Percentiles rank a stretch among this genome's conserved stretches.
Evolutionary conservation across 2,113 vertebrate genomes (phyloP).

Genomic region (Pomatorhinus ruficollis): DNA sequence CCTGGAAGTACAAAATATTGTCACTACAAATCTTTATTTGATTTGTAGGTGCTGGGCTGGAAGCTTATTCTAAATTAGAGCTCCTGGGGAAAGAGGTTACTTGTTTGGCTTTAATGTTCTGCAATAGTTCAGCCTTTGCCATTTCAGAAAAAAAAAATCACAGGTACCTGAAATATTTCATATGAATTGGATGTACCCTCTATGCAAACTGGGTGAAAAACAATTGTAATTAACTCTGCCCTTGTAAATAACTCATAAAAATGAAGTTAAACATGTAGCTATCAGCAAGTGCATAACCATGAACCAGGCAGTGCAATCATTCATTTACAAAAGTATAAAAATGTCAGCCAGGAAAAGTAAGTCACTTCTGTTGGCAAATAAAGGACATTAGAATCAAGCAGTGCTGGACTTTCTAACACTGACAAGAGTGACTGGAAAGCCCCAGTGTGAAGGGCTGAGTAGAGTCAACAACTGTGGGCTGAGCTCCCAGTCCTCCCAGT

Average conservation of each 20-base stretch:
- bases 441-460: not conserved
- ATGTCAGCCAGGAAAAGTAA: not conserved
- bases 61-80: not conserved
- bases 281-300: not conserved
- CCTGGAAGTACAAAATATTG: not conserved
- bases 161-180: not conserved
- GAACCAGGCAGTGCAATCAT: not conserved
- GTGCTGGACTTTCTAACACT: not conserved
- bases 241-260: constrained; percentile 1
- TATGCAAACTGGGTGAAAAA: not conserved
- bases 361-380: not conserved
- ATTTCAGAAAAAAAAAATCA: not conserved
- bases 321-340: not conserved
- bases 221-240: not conserved
- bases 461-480: not conserved
- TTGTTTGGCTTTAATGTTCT: not conserved
- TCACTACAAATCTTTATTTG: not conserved
- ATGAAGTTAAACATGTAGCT: not conserved
- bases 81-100: not conserved
- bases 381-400: not conserved
- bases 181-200: not conserved
- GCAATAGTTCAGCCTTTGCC: not conserved
- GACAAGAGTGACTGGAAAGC: not conserved
- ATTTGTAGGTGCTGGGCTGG: not conserved
- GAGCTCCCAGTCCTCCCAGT: not conserved